A percentile compares a stretch with the other conserved stretches of the same genome.
Conservation (phyloP, 1,140 invertebrate species). For the Zaprionus ghesquierei region DNA sequence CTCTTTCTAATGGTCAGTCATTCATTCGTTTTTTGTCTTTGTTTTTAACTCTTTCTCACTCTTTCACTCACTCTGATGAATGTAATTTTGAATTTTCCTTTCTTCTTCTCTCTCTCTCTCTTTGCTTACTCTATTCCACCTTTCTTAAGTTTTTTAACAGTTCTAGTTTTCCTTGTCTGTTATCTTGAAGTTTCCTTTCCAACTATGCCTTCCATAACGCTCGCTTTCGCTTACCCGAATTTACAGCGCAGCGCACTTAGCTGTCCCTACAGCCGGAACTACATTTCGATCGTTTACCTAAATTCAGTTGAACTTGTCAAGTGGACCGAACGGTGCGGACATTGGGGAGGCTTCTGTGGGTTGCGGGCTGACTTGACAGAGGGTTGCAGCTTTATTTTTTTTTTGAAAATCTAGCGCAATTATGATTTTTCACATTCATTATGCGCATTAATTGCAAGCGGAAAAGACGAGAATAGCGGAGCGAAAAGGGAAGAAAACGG, state of each 20-base stretch:
- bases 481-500: background rate
- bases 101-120: too few relatives aligned
- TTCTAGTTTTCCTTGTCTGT: too few relatives aligned
- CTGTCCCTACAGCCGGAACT: conserved; percentile 4
- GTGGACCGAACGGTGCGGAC: background rate
- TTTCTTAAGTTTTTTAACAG: too few relatives aligned
- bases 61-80: too few relatives aligned
- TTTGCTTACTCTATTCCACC: too few relatives aligned
- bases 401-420: conserved; percentile 12
- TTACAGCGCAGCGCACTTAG: conserved; percentile 8
- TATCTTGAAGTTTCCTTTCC: too few relatives aligned
- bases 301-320: conserved; percentile 32
- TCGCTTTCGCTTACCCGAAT: too few relatives aligned
- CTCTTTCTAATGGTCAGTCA: too few relatives aligned
- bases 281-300: background rate
- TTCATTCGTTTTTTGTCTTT: too few relatives aligned
- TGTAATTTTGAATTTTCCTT: too few relatives aligned
- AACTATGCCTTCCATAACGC: too few relatives aligned
- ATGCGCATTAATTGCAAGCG: conserved; percentile 29
- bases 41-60: too few relatives aligned
- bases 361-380: background rate
- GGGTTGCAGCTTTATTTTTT: background rate
- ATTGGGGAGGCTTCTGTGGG: conserved; percentile 4
- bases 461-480: background rate
- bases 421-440: conserved; percentile 17